Evolutionary conservation across 2,888 invertebrate genomes (phyloP), one percentile per base, ranked within the genome.

Genomic region (Kryphioiulus occultus): DNA sequence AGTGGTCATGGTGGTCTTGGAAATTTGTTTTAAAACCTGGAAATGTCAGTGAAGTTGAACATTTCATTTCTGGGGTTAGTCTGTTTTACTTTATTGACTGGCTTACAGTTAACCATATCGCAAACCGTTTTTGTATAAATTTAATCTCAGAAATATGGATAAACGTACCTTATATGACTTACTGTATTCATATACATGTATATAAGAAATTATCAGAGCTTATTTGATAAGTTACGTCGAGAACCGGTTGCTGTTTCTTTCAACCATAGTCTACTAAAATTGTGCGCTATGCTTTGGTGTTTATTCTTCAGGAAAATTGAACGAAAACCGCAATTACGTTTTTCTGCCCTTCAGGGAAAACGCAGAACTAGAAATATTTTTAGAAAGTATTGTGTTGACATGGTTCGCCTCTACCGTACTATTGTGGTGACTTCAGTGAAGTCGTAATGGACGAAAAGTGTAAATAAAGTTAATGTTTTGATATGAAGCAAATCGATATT

Each of bases 271-370:
- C 30, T 15, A 1, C 30, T 78, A 30, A 32, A 30, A 15, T 26
- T 17, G 30, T 30, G 15, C 15, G 17, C 68, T 32, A 15, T 32
- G 7, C 17, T 78, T 78, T 17, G 78, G 30, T 78, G 78, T 78
- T 78, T 78, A 78, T 78, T 78, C 30, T 78, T 30, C 3, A 78
- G 78, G 78, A 78, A 78, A 78, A 78, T 78, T 78, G 78, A 78
- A 78, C 78, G 78, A 78, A 30, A 32, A 78, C 78, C 17, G 15
- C 26, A 32, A 30, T 78, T 78, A 78, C 12, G 30, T 78, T 78
- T 30, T 78, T 15, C 26, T 30, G 12, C 30, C 22, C 78, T 32
- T 78, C 2, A 78, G 78, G 78, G 78, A 30, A 4, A 32, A 32
- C 3, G 68, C 26, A 7, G 59, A 22, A 12, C 12, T 12, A 59